Conservation (phyloP, 1,140 invertebrate species). For the Drosophila teissieri region DNA sequence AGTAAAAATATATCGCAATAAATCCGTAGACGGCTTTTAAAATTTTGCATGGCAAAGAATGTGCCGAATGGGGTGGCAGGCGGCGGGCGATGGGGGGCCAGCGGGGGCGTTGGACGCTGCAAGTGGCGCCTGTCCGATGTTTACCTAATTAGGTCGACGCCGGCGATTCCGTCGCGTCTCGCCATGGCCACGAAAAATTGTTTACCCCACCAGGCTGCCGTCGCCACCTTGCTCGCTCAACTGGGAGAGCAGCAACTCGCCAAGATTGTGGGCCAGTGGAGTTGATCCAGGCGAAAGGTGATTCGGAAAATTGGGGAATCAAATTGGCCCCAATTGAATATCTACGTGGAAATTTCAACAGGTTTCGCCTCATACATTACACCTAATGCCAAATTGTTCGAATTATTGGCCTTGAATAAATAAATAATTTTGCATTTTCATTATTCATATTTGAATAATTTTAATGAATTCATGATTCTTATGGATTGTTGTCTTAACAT, state of each 20-base stretch:
- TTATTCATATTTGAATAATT: neutral
- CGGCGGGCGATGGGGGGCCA: neutral
- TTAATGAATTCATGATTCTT: too few species aligned
- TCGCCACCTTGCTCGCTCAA: conserved; percentile 18
- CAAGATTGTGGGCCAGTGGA: conserved; percentile 23
- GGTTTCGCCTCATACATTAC: neutral
- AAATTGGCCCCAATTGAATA: neutral
- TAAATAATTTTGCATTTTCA: neutral
- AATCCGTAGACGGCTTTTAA: conserved; percentile 61
- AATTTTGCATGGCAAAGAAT: conserved; percentile 59
- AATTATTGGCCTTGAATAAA: neutral
- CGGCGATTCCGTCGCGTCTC: conserved; percentile 54
- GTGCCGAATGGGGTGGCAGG: conserved; percentile 13
- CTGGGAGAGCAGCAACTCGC: conserved; percentile 8
- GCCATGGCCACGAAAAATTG: conserved; percentile 56
- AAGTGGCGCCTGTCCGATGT: conserved; percentile 68
- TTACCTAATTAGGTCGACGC: conserved; percentile 71
- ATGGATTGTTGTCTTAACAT: too few species aligned
- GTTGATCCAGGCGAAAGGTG: conserved; percentile 34
- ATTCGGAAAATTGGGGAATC: conserved; percentile 21
- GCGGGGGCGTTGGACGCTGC: conserved; percentile 41
- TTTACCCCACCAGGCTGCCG: conserved; percentile 41
- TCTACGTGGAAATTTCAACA: neutral
- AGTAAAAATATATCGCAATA: conserved; percentile 64
- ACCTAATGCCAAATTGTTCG: neutral